Evolutionary conservation across 2,888 invertebrate species (phyloP), one percentile per base, ranked within the genome.

Genomic region (Habroteleia sp.): DNA sequence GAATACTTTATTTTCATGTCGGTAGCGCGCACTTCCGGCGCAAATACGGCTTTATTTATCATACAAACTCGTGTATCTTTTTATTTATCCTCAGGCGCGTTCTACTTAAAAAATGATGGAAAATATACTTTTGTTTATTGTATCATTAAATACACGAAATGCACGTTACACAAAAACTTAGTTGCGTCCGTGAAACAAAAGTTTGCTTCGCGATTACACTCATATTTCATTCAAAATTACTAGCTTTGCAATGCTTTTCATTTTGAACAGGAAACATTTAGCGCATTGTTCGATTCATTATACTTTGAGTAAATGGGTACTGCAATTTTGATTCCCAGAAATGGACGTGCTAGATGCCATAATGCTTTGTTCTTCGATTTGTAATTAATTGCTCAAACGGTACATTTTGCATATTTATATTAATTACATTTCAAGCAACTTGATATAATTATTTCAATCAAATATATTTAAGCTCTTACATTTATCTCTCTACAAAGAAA

Each of bases 1-100:
- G 69, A 69, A 62, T 62, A 60, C 42, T 69, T 69, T 69, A 69
- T 69, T 69, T 62, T 52, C 69, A 60, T 44, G 46, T 66, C 56
- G 46, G 54, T 66, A 23, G 46, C 37, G 52, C 27, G 54, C 44
- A 54, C 66, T 66, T 56, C 39, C 54, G 35, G 52, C 41, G 60
- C 60, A 69, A 69, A 69, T 39, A 68, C 41, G 33, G 39, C 54
- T 60, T 62, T 60, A 69, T 69, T 69, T 62, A 60, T 44, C 60
- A 35, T 39, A 39, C 52, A 52, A 41, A 48, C 52, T 37, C 17
- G 31, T 17, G 25, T 62, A 44, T 60, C 69, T 60, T 69, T 62
- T 48, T 50, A 50, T 50, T 56, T 37, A 39, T 46, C 17, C 37
- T 46, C 27, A 14, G 25, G 10, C 37, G 42, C 23, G n/a, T n/a